A percentile compares a stretch with the other conserved stretches of the same genome.
Evolutionary conservation across 2,113 vertebrate species (phyloP).

Genomic region (Takifugu bimaculatus): DNA sequence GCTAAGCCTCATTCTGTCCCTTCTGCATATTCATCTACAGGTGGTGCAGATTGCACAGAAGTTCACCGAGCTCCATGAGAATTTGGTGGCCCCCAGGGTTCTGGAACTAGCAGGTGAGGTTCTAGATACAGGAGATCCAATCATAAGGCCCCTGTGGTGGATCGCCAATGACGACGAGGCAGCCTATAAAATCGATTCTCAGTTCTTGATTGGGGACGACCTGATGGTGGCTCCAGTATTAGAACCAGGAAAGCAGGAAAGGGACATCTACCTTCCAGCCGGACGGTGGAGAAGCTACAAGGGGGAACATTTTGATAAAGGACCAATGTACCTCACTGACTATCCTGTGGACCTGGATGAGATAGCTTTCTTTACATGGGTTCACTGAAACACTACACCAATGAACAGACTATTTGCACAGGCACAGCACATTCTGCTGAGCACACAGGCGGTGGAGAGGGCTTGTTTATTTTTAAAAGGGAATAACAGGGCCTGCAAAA

Average conservation of each 20-base stretch:
- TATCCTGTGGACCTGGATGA: conserved; percentile 89
- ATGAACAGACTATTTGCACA: not conserved
- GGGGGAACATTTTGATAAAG: conserved; percentile 86
- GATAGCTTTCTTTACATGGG: conserved; percentile 83
- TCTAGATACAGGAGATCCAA: conserved; percentile 86
- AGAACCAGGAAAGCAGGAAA: conserved; percentile 89
- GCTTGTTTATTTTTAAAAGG: not conserved
- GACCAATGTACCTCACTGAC: conserved; percentile 83
- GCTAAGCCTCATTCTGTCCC: not conserved
- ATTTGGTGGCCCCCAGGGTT: conserved; percentile 86
- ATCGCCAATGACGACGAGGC: conserved; percentile 83
- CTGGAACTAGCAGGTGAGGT: conserved; percentile 88
- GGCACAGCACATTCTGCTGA: conserved; percentile 15
- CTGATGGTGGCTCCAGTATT: conserved; percentile 94
- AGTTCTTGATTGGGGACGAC: conserved; percentile 94
- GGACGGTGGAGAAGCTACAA: conserved; percentile 94
- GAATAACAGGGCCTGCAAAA: too few relatives aligned
- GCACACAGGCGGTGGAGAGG: conserved; percentile 25
- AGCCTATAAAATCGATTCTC: conserved; percentile 88
- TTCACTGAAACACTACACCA: conserved; percentile 30
- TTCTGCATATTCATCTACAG: conserved; percentile 30
- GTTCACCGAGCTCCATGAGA: conserved; percentile 83
- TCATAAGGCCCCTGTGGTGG: conserved; percentile 97
- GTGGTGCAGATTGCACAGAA: conserved; percentile 88
- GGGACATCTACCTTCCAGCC: conserved; percentile 89